These are phyloP conservation scores for Schizothorax lantsangensis DNA, from an alignment of 2,797 vertebrate genomes.

Conservation along the genomic window DNA sequence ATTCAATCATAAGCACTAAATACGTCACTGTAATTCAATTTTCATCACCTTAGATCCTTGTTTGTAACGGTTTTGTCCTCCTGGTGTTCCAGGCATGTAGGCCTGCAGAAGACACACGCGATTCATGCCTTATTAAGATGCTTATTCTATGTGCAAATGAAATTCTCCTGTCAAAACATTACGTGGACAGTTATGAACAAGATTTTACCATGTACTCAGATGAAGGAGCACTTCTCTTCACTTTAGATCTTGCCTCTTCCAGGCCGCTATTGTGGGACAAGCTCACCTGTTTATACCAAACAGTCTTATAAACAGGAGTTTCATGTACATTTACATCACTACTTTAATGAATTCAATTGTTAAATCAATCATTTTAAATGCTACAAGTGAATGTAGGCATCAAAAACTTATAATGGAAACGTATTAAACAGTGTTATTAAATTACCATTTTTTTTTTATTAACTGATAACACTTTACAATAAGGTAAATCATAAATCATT, in stretches of 20 bases:
- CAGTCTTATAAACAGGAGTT: background rate
- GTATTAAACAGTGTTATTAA: background rate
- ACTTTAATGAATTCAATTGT: background rate
- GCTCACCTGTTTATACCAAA: conserved; percentile 50
- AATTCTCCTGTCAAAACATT: background rate
- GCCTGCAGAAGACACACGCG: conserved; percentile 64
- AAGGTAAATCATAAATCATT: too few relatives aligned
- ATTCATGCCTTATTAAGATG: conserved; percentile 7
- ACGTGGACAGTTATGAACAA: too few relatives aligned
- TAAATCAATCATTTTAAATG: background rate
- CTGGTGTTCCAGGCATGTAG: conserved; percentile 74
- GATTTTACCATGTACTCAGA: conserved; percentile 69
- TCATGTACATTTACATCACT: background rate
- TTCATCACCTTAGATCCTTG: conserved; percentile 67
- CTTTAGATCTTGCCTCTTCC: conserved; percentile 55
- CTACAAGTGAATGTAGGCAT: background rate
- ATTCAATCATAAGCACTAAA: conserved; percentile 2
- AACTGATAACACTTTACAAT: too few relatives aligned
- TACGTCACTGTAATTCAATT: background rate
- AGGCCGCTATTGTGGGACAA: conserved; percentile 42
- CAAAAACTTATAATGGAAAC: background rate
- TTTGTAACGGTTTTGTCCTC: conserved; percentile 67
- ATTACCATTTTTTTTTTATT: too few relatives aligned
- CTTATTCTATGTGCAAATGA: background rate
- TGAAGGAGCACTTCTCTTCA: conserved; percentile 70